Base-by-base conservation (phyloP, 2,888 invertebrate genomes). In the Agriotes lineatus region DNA sequence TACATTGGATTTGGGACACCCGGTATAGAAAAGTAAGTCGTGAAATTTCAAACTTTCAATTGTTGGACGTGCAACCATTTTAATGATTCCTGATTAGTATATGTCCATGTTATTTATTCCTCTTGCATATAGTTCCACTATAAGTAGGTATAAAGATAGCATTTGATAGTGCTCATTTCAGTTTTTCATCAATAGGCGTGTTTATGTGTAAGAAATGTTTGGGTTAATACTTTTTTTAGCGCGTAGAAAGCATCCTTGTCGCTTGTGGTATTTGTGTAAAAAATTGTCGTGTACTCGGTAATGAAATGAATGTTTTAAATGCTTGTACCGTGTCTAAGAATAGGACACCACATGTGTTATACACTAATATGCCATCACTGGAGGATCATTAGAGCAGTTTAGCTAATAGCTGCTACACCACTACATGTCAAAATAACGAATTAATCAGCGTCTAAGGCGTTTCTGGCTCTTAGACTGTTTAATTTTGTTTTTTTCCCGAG, bases 331-430 rank as follows among this genome's bases (percentile, higher is more conserved):
- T 5, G 25, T 25, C 71, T 66, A 71, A 71, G 58, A 71, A 71
- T 71, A 71, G 69, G 42, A 30, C 59, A 39, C 63, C 62, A 67
- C 71, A 71, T 65, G 64, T 71, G 68, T 61, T 71, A 57, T 50
- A 74, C 77, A 76, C 76, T 78, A 78, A 78, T 78, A 77, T 78
- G 78, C 78, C 77, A 78, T 78, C 78, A 75, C 78, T 74, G 75
- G 72, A 72, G 74, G 58, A 76, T 78, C 78, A 78, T 78, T 78
- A 78, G 75, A 72, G 73, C 66, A 72, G 72, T 73, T 72, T 80
- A 79, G 82, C 82, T 84, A 84, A 84, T 84, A 83, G 84, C 80
- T 79, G 72, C 80, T 80, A 84, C 83, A 84, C 82, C 81, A 80
- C 80, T 78, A 56, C 79, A 78, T 77, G 84, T 84, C 84, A 84